phyloP scores from a whole-genome alignment of 30 jellyfish, hydroid and myxozoan species.

The Hydractinia echinata region DNA sequence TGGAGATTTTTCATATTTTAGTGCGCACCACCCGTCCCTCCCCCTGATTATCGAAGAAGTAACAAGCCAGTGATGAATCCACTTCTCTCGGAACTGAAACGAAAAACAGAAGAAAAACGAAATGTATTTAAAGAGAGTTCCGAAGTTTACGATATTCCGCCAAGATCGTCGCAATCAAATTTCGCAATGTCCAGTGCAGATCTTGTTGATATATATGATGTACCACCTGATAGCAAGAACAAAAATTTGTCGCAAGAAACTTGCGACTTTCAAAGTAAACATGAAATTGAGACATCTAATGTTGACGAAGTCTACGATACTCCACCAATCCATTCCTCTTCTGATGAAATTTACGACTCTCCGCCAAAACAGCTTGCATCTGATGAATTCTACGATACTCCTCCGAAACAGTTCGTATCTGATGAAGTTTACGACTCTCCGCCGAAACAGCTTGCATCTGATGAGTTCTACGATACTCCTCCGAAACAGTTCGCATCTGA shows the following conservation, averaged over 20 bases:
- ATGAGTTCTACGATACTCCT: neutral
- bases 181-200: neutral
- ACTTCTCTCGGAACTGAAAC: neutral
- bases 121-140: neutral
- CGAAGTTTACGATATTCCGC: neutral
- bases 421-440: neutral
- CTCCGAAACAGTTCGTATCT: neutral
- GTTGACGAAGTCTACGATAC: neutral
- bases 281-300: neutral
- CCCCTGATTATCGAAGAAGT: slow-evolving; percentile 3
- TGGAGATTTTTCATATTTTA: too few species aligned
- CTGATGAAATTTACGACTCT: neutral
- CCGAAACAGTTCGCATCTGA: neutral
- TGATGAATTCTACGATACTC: neutral
- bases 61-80: neutral
- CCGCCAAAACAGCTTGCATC: neutral
- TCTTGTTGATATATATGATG: neutral
- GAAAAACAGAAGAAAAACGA: slow-evolving; percentile 11
- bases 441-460: neutral
- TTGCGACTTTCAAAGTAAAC: neutral
- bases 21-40: neutral
- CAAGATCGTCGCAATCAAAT: neutral
- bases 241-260: neutral
- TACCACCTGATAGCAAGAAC: neutral
- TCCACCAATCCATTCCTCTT: neutral